A percentile compares a stretch with the other conserved stretches of the same genome.
Evolutionary conservation across 2,113 vertebrate species (phyloP).

Genomic region (Zapornia atra): DNA sequence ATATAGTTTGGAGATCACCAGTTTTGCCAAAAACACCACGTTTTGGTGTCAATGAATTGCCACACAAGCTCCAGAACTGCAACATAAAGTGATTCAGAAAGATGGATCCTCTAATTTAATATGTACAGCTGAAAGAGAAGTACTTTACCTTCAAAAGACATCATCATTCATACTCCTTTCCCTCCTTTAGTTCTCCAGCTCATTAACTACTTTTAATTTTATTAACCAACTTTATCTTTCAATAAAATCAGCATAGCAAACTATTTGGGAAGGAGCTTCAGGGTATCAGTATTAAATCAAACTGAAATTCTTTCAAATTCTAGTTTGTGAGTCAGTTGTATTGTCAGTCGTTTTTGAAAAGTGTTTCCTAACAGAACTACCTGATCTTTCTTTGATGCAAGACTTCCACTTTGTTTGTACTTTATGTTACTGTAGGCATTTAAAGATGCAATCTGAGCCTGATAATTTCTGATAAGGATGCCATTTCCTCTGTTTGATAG

Average conservation of each 20-base stretch:
- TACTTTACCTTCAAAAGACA: not conserved
- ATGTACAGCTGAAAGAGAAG: not conserved
- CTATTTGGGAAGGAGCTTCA: not conserved
- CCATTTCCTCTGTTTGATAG: not conserved
- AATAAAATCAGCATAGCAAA: not conserved
- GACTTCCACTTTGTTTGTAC: not conserved
- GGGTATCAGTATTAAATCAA: not conserved
- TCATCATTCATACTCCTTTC: not conserved
- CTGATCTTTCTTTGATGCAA: not conserved
- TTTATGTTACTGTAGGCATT: not conserved
- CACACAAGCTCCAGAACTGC: slow-evolving; percentile 98
- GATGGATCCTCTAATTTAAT: not conserved
- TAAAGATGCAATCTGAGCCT: not conserved
- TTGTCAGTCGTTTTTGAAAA: not conserved
- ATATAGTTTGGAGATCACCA: slow-evolving; percentile 96
- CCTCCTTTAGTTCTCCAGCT: not conserved
- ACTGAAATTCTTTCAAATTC: not conserved
- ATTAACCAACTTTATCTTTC: not conserved
- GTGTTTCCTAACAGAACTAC: not conserved
- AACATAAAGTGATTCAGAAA: slow-evolving; percentile 39
- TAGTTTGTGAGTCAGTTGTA: not conserved
- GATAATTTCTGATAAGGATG: not conserved
- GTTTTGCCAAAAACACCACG: slow-evolving; percentile 97
- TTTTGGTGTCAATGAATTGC: slow-evolving; percentile 95
- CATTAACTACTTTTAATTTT: not conserved